Evolutionary conservation across 2,888 invertebrate genomes (phyloP), one percentile per base, ranked within the genome.

Genomic region (Phrixothrix hirtus): DNA sequence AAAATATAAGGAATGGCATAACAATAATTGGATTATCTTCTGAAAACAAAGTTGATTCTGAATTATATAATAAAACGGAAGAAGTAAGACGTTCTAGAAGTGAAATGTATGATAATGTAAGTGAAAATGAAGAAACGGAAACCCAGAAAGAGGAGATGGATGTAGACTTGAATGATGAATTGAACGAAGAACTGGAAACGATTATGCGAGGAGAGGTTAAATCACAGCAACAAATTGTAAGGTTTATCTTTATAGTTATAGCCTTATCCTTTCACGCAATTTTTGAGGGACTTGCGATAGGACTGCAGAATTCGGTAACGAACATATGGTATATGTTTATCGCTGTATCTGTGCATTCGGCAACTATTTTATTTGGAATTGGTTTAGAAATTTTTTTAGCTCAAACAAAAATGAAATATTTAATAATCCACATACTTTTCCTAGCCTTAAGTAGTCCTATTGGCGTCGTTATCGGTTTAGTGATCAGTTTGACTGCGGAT

Each of bases 281-380:
- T n/a, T 76, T 92, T 56, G 92, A 92, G 70, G 92, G 92, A 1
- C 69, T 92, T 41, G 90, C 91, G 0, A 87, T 92, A 62, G 92
- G 92, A 0, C 75, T 92, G 25, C 89, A 91, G 71, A 79, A 80
- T 45, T 78, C 80, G 6, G 68, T 83, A 9, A 73, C 81, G 1
- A 83, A 84, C 78, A 89, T 81, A 32, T 81, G 79, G 80, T 79
- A 75, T 55, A 66, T 81, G 27, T 77, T 85, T 2, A 83, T 79
- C 9, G 89, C 87, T 5, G 86, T 92, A 1, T 82, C 87, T 0
- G 84, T 87, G 1, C 91, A 92, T 75, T 92, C 92, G 75, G 82
- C 85, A 59, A 89, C 91, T 11, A 88, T 92, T 39, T 86, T 87
- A 0, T 90, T 91, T 74, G 90, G 90, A 62, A 78, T 92, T 34